A percentile compares a stretch with the other conserved stretches of the same genome.
phyloP scores from a whole-genome alignment of 2,113 vertebrate genomes.

The Otis tarda region DNA sequence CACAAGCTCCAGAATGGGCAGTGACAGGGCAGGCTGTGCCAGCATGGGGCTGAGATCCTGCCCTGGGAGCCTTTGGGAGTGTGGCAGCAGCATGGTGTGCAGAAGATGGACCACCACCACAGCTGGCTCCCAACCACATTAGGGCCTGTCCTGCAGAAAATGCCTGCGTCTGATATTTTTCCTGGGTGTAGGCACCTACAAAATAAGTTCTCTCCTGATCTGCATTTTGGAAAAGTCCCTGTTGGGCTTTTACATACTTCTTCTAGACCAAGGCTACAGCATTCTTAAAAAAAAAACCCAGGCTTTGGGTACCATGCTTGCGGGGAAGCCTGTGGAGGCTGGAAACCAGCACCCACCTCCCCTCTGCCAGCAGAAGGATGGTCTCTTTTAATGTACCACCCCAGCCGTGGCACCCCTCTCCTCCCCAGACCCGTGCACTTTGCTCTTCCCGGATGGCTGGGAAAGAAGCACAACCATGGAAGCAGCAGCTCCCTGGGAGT shows the following conservation, averaged over 20 bases:
- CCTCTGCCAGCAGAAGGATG: rapidly evolving
- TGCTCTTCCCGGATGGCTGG: rapidly evolving
- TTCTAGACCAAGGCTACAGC: background rate
- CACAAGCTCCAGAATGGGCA: background rate
- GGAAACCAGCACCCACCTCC: rapidly evolving
- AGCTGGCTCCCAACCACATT: rapidly evolving
- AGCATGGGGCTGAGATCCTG: background rate
- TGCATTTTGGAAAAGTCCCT: background rate
- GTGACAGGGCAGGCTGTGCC: background rate
- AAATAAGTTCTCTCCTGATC: background rate
- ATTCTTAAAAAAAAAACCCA: background rate
- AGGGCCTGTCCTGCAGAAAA: background rate
- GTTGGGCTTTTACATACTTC: background rate
- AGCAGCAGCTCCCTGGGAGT: background rate
- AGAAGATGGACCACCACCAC: background rate
- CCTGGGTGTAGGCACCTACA: background rate
- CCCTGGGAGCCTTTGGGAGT: background rate
- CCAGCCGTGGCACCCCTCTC: too few species aligned
- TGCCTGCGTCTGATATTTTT: background rate
- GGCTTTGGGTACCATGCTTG: background rate
- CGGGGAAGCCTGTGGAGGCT: rapidly evolving
- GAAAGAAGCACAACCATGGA: background rate
- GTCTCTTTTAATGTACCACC: background rate
- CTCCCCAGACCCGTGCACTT: background rate
- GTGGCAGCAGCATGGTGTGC: background rate